Percentiles rank a stretch among this genome's conserved stretches.
Evolutionary conservation across 1,140 invertebrate genomes (phyloP).

Genomic region (Hypsibius dujardini): DNA sequence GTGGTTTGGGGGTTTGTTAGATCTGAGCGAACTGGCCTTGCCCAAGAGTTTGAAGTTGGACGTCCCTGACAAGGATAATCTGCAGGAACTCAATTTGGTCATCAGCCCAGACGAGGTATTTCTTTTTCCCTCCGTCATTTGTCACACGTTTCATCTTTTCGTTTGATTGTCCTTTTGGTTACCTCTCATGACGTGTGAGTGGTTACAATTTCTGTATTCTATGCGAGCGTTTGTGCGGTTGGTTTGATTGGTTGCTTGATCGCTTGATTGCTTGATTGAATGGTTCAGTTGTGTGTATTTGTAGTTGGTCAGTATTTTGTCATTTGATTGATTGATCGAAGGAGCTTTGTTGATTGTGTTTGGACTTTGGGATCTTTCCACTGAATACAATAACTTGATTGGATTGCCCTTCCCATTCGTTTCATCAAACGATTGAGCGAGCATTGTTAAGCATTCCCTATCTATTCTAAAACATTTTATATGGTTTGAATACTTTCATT

Average conservation of each 20-base stretch:
- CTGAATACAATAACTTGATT: too few relatives aligned
- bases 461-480: too few relatives aligned
- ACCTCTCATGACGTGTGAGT: slow-evolving; percentile 1
- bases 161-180: slow-evolving; percentile 17
- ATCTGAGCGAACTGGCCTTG: slow-evolving; percentile 90
- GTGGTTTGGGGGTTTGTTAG: slow-evolving; percentile 42
- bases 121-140: slow-evolving; percentile 17
- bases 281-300: slow-evolving; percentile 17
- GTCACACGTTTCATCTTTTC: slow-evolving; percentile 19
- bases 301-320: background rate
- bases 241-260: background rate
- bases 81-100: slow-evolving; percentile 83
- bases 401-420: too few relatives aligned
- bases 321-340: too few relatives aligned
- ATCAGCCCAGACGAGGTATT: slow-evolving; percentile 83
- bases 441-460: too few relatives aligned
- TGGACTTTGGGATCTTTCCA: too few relatives aligned
- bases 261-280: background rate
- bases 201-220: slow-evolving; percentile 17
- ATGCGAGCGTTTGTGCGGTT: slow-evolving; percentile 1
- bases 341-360: too few relatives aligned
- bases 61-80: slow-evolving; percentile 86
- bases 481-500: too few relatives aligned
- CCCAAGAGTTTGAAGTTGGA: slow-evolving; percentile 90
- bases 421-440: too few relatives aligned